These are phyloP conservation scores for Leucoma salicis DNA, from an alignment of 2,888 invertebrate species.

Conservation along the genomic window DNA sequence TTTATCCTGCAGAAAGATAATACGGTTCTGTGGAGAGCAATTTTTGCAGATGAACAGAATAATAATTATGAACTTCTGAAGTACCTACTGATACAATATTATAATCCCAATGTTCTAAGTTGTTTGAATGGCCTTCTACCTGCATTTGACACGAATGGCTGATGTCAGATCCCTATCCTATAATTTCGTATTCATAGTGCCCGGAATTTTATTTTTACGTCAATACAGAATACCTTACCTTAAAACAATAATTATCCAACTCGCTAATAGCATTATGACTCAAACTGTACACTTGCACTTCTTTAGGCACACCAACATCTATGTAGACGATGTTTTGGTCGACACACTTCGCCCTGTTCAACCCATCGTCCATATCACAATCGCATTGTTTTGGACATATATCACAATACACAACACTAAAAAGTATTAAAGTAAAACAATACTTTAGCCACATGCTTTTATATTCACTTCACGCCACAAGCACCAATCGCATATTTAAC, in stretches of 20 bases:
- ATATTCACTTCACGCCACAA: conserved; percentile 13
- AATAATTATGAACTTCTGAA: too few relatives aligned
- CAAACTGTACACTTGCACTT: conserved; percentile 83
- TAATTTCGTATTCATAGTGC: too few relatives aligned
- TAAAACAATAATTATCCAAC: conserved; percentile 83
- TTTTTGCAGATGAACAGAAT: too few relatives aligned
- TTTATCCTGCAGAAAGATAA: too few relatives aligned
- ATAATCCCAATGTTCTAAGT: too few relatives aligned
- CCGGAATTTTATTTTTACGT: too few relatives aligned
- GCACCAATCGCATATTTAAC: conserved; percentile 53
- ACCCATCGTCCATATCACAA: conserved; percentile 74
- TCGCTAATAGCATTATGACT: conserved; percentile 84
- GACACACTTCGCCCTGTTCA: conserved; percentile 78
- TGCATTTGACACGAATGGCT: too few relatives aligned
- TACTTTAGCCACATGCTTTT: conserved; percentile 55
- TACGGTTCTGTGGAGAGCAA: too few relatives aligned
- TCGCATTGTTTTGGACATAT: conserved; percentile 80
- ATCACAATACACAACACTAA: conserved; percentile 37
- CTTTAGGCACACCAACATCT: conserved; percentile 81
- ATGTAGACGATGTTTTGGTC: conserved; percentile 82
- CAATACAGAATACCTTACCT: too few relatives aligned
- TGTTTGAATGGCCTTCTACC: too few relatives aligned
- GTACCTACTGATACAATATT: too few relatives aligned
- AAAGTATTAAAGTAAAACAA: conserved; percentile 36
- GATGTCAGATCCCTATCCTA: too few relatives aligned